Conservation (phyloP, 2,888 invertebrate genomes). For the Cosmia pyralina region DNA sequence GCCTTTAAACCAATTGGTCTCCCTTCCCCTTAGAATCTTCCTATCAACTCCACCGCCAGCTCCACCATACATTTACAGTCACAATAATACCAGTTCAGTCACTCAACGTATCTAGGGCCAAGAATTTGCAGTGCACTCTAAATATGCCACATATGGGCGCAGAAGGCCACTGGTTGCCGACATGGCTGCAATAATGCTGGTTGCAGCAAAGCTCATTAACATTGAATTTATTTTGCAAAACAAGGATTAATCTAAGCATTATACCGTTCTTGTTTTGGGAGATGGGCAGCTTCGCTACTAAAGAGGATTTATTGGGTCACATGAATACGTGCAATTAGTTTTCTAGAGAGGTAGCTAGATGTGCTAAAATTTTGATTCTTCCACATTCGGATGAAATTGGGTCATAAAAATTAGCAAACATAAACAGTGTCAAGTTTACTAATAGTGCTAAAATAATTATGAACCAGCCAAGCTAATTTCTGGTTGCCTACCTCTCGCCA, state of each 20-base stretch:
- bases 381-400: slow-evolving; percentile 9
- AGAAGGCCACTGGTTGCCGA: slow-evolving; percentile 61
- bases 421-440: slow-evolving; percentile 24
- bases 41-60: background rate
- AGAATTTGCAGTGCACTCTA: slow-evolving; percentile 65
- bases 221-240: slow-evolving; percentile 57
- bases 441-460: slow-evolving; percentile 21
- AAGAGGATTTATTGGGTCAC: background rate
- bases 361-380: background rate
- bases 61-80: slow-evolving; percentile 6
- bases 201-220: slow-evolving; percentile 53
- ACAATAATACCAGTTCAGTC: slow-evolving; percentile 34
- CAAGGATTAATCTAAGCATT: slow-evolving; percentile 33
- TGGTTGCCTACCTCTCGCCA: background rate
- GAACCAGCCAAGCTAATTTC: background rate
- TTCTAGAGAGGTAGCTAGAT: background rate
- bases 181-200: slow-evolving; percentile 53
- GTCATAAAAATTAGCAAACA: slow-evolving; percentile 16
- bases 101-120: slow-evolving; percentile 56
- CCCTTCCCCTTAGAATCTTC: background rate
- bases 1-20: background rate
- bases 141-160: slow-evolving; percentile 66
- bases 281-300: slow-evolving; percentile 15
- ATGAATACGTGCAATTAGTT: background rate
- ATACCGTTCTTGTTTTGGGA: slow-evolving; percentile 24